A percentile compares a stretch with the other conserved stretches of the same genome.
These are phyloP conservation scores for Penaeus vannamei DNA, from an alignment of 1,140 invertebrate species.

Conservation along the genomic window DNA sequence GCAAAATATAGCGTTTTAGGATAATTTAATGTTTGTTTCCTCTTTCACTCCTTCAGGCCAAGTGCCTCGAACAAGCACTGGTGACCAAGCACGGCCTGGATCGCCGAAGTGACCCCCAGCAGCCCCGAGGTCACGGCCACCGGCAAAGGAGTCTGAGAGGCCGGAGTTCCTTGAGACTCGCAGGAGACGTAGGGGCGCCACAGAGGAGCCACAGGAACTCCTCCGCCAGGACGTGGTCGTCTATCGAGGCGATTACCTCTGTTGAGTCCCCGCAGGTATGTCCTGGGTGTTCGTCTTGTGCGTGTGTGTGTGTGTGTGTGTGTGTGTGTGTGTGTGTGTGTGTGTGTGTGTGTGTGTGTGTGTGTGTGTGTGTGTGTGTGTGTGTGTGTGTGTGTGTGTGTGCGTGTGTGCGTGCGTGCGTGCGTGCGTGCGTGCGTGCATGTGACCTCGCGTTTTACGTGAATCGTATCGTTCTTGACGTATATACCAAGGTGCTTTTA, in stretches of 20 bases:
- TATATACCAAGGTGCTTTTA: too few relatives aligned
- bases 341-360: too few relatives aligned
- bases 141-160: slow-evolving; percentile 52
- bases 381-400: too few relatives aligned
- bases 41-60: slow-evolving; percentile 23
- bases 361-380: too few relatives aligned
- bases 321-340: too few relatives aligned
- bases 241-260: slow-evolving; percentile 50
- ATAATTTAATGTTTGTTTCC: neutral
- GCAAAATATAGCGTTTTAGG: too few relatives aligned
- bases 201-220: slow-evolving; percentile 3
- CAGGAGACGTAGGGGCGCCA: slow-evolving; percentile 29
- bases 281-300: too few relatives aligned
- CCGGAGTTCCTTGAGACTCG: slow-evolving; percentile 36
- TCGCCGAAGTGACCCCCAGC: neutral
- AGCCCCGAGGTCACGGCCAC: neutral
- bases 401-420: too few relatives aligned
- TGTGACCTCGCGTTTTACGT: too few relatives aligned
- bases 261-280: slow-evolving; percentile 26
- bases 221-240: slow-evolving; percentile 46
- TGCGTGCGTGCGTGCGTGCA: too few relatives aligned
- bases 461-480: too few relatives aligned
- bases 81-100: slow-evolving; percentile 52
- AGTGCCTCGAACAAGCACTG: slow-evolving; percentile 53
- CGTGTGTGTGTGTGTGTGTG: too few relatives aligned